A percentile compares a stretch with the other conserved stretches of the same genome.
Evolutionary conservation across 2,888 invertebrate genomes (phyloP).

Genomic region (Pasiphila rectangulata): DNA sequence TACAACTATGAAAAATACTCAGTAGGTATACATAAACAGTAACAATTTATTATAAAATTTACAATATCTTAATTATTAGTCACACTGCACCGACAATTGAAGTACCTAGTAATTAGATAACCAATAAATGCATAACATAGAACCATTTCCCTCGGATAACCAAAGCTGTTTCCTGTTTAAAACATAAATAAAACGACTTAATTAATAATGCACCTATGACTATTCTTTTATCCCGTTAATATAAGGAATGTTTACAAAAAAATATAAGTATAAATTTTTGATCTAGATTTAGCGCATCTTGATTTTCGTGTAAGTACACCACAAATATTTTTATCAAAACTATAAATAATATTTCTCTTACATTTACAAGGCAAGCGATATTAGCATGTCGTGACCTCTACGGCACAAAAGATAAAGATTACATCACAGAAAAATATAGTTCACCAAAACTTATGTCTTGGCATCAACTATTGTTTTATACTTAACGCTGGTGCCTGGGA

Average conservation of each 20-base stretch:
- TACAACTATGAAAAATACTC: constrained; percentile 47
- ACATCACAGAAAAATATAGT: constrained; percentile 33
- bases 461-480: no score
- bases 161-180: constrained; percentile 16
- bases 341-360: no score
- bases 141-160: constrained; percentile 8
- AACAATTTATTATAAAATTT: constrained; percentile 49
- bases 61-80: constrained; percentile 33
- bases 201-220: constrained; percentile 4
- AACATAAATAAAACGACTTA: constrained; percentile 19
- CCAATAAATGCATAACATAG: constrained; percentile 17
- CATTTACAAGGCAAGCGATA: constrained; percentile 7
- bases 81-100: constrained; percentile 48
- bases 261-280: no score
- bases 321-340: constrained; percentile 7
- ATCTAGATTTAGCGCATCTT: no score
- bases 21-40: constrained; percentile 49
- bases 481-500: no score
- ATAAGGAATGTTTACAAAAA: background rate
- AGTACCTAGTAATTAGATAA: constrained; percentile 26
- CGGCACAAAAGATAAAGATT: constrained; percentile 15
- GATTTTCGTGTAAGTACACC: no score
- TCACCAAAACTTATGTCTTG: constrained; percentile 37
- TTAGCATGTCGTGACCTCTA: constrained; percentile 14
- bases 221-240: constrained; percentile 10